phyloP scores from a whole-genome alignment of 2,797 vertebrate genomes.

The Melanotaenia trifasciata region DNA sequence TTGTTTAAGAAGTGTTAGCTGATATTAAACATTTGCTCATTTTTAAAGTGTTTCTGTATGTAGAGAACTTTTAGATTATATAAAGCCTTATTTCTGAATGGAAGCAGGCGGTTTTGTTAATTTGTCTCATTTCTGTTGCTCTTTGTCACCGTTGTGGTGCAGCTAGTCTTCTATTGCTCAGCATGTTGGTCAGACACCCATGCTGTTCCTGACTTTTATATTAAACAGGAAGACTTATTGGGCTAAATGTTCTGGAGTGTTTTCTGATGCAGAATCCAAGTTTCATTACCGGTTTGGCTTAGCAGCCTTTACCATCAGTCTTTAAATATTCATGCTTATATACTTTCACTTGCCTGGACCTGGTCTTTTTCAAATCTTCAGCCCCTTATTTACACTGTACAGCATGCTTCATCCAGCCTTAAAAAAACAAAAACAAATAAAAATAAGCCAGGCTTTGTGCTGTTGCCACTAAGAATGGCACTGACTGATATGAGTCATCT shows the following conservation, averaged over 20 bases:
- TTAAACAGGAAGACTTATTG: neutral
- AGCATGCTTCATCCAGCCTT: neutral
- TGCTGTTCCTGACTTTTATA: neutral
- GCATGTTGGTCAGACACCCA: neutral
- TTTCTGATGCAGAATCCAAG: neutral
- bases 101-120: neutral
- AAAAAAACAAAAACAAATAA: neutral
- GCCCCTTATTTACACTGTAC: neutral
- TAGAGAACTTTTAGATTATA: neutral
- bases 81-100: neutral
- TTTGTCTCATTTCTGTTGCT: neutral
- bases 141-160: neutral
- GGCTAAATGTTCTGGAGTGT: neutral
- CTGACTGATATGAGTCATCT: constrained; percentile 67
- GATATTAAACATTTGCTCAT: neutral
- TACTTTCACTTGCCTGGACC: neutral
- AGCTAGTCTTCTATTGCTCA: neutral
- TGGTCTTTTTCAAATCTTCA: neutral
- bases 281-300: neutral
- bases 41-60: neutral
- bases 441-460: constrained; percentile 34
- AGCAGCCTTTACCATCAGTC: too few relatives aligned
- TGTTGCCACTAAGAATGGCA: constrained; percentile 51
- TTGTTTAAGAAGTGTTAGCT: too few relatives aligned
- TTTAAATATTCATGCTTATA: neutral